A percentile compares a stretch with the other conserved stretches of the same genome.
Conservation (phyloP, 1,140 invertebrate species). For the Gryon sp. region DNA sequence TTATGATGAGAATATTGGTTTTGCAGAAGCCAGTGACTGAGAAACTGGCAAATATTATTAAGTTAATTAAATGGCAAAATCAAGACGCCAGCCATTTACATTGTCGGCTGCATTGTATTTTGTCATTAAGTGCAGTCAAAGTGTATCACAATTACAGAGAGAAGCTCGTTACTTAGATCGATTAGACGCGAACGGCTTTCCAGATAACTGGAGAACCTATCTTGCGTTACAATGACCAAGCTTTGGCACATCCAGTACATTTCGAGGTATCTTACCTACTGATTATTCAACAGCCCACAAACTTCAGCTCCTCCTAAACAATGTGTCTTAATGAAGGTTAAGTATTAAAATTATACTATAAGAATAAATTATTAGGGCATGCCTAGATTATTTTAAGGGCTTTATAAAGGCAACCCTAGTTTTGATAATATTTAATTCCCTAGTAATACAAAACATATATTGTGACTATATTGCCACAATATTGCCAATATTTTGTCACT, state of each 20-base stretch:
- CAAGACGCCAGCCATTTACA: conserved; percentile 15
- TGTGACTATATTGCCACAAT: too few relatives aligned
- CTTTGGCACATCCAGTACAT: conserved; percentile 28
- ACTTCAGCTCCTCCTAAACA: conserved; percentile 10
- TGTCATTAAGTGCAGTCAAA: conserved; percentile 36
- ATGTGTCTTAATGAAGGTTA: conserved; percentile 35
- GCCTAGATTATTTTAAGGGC: too few relatives aligned
- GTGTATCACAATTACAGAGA: conserved; percentile 68
- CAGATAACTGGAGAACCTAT: conserved; percentile 48
- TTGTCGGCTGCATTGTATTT: conserved; percentile 28
- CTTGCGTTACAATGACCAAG: conserved; percentile 48
- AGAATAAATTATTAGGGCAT: too few relatives aligned
- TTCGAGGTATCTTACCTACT: conserved; percentile 29
- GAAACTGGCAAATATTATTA: neutral
- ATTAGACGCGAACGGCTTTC: conserved; percentile 58
- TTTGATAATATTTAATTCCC: too few relatives aligned
- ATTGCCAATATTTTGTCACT: too few relatives aligned
- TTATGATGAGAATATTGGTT: too few relatives aligned
- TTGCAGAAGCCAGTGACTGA: too few relatives aligned
- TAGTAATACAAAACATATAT: too few relatives aligned
- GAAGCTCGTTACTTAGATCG: conserved; percentile 71
- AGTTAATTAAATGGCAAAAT: conserved; percentile 38
- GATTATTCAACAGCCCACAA: conserved; percentile 16
- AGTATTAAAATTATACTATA: conserved; percentile 15
- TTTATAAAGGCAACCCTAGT: too few relatives aligned